Base-by-base conservation (phyloP, 2,888 invertebrate genomes). In the Encarsia formosa region DNA sequence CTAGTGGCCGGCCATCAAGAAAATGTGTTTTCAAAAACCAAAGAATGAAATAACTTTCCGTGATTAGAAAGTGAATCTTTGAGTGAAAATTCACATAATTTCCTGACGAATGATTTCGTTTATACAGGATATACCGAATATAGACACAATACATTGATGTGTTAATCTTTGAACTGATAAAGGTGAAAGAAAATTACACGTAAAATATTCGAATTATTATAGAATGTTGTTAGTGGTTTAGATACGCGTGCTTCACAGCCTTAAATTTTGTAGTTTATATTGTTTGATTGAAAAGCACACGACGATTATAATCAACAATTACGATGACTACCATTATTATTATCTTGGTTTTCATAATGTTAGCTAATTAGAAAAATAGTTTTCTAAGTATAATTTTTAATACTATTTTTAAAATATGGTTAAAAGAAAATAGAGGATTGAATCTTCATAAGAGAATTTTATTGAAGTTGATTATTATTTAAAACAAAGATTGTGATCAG, bases 191-290 rank as follows among this genome's bases (percentile, higher is more conserved):
- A 11, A 8, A 8, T 8, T 26, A 8, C 5, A 5, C 26, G 26
- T 26, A 26, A 26, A 26, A 26, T 26, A 26, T 8, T 8, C 5
- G 11, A 26, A 26, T 8, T 26, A 8, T 8, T 26, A 5, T 26
- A 8, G 11, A 26, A 26, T 26, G 11, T 8, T 26, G 11, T 42
- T 50, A 49, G 52, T 48, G 45, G 23, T 38, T 11, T 34, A 55
- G 53, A 35, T 29, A 46, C 50, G 54, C 44, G 54, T 54, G 55
- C 57, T 56, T 54, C 52, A 52, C 49, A 60, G 57, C 59, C 58
- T 59, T 59, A 57, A 51, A 42, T 45, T 44, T 34, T 49, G 42
- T 51, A 49, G 49, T 45, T 39, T 41, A 42, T 44, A 45, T 16
- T 23, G 37, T 46, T 42, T 46, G 51, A 56, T 44, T n/a, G n/a